phyloP scores from a whole-genome alignment of 2,888 invertebrate species.

The Zonitis immaculata region DNA sequence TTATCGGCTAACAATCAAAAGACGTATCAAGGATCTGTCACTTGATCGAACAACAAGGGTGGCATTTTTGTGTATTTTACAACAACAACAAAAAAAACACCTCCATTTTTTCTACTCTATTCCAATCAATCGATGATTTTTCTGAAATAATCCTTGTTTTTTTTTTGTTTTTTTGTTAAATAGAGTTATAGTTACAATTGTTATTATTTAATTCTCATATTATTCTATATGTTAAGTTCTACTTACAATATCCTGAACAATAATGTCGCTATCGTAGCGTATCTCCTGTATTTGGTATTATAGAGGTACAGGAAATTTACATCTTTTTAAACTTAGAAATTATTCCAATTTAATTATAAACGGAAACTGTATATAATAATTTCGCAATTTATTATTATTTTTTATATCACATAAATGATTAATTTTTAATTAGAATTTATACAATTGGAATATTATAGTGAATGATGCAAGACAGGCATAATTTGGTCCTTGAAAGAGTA shows the following conservation, averaged over 20 bases:
- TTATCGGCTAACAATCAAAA: neutral
- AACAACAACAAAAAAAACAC: too few relatives aligned
- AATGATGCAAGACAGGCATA: neutral
- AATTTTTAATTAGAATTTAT: neutral
- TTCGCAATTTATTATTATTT: too few relatives aligned
- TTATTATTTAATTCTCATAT: neutral
- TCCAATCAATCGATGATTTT: too few relatives aligned
- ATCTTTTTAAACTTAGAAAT: constrained; percentile 43
- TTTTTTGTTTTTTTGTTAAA: too few relatives aligned
- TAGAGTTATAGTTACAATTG: neutral
- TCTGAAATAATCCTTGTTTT: too few relatives aligned
- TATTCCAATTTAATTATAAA: constrained; percentile 19
- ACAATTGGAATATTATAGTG: too few relatives aligned
- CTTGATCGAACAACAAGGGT: neutral
- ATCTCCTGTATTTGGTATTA: constrained; percentile 39
- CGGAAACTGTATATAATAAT: neutral
- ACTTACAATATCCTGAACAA: constrained; percentile 38
- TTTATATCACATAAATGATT: too few relatives aligned
- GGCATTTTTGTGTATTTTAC: neutral
- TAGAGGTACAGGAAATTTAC: constrained; percentile 40
- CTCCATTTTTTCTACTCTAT: too few relatives aligned
- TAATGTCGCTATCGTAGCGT: constrained; percentile 46
- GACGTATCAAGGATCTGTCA: neutral
- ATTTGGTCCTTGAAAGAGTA: constrained; percentile 14
- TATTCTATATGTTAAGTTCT: constrained; percentile 29